Evolutionary conservation across 30 jellyfish, hydroid and myxozoan genomes (phyloP), one percentile per base, ranked within the genome.

Genomic region (Rhopilema esculentum): DNA sequence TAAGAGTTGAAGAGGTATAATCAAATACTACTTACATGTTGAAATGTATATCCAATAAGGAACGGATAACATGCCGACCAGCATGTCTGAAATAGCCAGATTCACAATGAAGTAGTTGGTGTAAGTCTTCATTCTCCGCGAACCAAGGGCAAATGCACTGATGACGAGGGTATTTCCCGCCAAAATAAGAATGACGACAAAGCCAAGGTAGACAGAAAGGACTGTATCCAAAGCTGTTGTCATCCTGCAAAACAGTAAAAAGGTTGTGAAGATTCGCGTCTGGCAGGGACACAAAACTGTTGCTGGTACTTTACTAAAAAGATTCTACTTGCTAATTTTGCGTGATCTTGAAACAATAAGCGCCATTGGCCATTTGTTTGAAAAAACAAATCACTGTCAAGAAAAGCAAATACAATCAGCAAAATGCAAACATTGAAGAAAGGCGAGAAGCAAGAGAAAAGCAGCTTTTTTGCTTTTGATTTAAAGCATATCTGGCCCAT

Each of bases 71-170:
- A 94, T 63, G 21, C 98, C 98, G 52, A 93, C 97, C 84, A 93
- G 53, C 66, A 89, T 75, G 62, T 93, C 98, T 0, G 96, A 78
- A 25, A 93, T 50, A 25, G 98, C 97, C 83, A 93, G 84, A 62
- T 93, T 93, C 32, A 93, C 97, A 51, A 93, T 97, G 87, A 93
- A 93, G 62, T 83, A 89, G 65, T 93, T 93, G 0, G 98, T 93
- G 72, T 78, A 88, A 4, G 98, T 93, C 27, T 88, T 86, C 70
- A 93, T 50, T 17, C 97, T 80, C 27, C 98, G 68, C n/a, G 97
- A 77, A 8, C 98, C 97, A 18, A 83, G 66, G 25, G 75, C 82
- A 77, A 88, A 93, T 40, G 98, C 96, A 50, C 86, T 66, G 20
- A 88, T 82, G 66, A 93, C 98, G 68, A 93, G 97, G 77, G 86